These are phyloP conservation scores for Julus scanicus DNA, from an alignment of 2,888 invertebrate species.

Conservation along the genomic window DNA sequence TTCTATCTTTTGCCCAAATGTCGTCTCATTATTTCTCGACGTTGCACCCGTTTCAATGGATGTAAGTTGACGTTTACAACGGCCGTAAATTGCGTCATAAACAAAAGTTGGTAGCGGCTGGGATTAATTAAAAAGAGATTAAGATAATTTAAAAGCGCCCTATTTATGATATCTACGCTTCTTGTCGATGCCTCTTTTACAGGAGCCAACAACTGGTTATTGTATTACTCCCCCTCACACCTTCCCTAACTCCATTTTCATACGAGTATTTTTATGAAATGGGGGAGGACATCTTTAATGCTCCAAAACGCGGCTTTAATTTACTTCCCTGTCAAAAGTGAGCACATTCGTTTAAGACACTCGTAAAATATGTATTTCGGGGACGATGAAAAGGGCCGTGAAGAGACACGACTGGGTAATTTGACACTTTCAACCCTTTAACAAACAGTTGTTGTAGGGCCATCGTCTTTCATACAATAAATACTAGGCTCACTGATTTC, in stretches of 20 bases:
- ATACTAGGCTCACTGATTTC: no score
- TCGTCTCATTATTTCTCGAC: not conserved
- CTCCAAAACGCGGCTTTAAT: not conserved
- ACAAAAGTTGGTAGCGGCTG: slow-evolving; percentile 57
- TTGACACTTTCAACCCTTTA: no score
- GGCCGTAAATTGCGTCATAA: slow-evolving; percentile 54
- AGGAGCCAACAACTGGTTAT: not conserved
- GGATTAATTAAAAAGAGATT: slow-evolving; percentile 57
- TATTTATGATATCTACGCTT: not conserved
- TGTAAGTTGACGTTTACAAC: slow-evolving; percentile 47
- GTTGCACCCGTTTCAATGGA: slow-evolving; percentile 36
- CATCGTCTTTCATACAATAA: no score
- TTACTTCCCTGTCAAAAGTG: not conserved
- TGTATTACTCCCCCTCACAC: not conserved
- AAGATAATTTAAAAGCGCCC: slow-evolving; percentile 55
- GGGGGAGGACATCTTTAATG: slow-evolving; percentile 26
- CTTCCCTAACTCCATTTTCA: not conserved
- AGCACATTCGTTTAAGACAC: not conserved
- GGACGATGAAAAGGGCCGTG: not conserved
- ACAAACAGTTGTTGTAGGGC: no score
- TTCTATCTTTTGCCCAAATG: not conserved
- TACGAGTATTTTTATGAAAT: not conserved
- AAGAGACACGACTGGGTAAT: no score
- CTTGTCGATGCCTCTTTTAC: slow-evolving; percentile 25
- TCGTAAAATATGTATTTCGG: slow-evolving; percentile 21